Conservation (phyloP, 2,888 invertebrate species). For the Seira sanloemensis region DNA sequence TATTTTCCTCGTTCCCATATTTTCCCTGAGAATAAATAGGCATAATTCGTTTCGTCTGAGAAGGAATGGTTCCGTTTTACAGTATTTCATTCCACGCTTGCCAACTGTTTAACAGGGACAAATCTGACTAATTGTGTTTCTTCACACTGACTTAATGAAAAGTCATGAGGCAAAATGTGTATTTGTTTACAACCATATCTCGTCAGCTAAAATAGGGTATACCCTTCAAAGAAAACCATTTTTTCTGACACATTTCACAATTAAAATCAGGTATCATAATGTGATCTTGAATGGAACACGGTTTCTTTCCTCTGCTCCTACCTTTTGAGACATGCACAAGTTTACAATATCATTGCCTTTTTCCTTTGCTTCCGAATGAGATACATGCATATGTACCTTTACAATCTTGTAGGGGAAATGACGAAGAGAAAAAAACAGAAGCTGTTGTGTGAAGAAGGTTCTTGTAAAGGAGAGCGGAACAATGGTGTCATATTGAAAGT, state of each 20-base stretch:
- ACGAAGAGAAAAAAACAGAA: neutral
- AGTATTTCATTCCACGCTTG: constrained; percentile 45
- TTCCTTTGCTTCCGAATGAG: neutral
- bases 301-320: neutral
- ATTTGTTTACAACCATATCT: neutral
- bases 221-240: neutral
- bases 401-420: too few relatives aligned
- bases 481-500: too few relatives aligned
- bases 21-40: neutral
- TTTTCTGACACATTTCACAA: neutral
- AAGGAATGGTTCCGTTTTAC: neutral
- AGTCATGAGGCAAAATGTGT: neutral
- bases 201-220: neutral
- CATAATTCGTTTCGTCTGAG: neutral
- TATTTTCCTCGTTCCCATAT: neutral
- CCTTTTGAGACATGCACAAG: neutral
- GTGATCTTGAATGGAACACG: neutral
- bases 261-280: neutral
- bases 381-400: neutral
- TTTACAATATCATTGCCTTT: neutral
- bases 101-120: constrained; percentile 47
- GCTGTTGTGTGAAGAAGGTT: too few relatives aligned
- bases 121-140: neutral
- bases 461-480: too few relatives aligned
- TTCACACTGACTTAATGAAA: constrained; percentile 18